phyloP scores from a whole-genome alignment of 2,797 vertebrate species.

The Scomberomorus guttatus region DNA sequence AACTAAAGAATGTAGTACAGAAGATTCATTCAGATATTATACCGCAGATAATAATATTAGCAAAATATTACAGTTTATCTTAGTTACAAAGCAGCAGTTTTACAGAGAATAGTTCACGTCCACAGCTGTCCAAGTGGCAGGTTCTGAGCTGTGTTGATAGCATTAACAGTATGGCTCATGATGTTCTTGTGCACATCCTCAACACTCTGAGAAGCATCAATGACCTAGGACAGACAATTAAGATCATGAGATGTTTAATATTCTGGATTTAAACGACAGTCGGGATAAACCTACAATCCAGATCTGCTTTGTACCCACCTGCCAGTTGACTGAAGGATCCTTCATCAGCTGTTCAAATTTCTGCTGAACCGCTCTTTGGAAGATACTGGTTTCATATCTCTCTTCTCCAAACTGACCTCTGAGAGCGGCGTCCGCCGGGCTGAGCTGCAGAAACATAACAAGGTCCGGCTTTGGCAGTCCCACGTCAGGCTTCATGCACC shows the following conservation, averaged over 20 bases:
- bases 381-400: conserved; percentile 89
- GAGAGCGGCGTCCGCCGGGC: conserved; percentile 77
- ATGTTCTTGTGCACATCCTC: conserved; percentile 91
- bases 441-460: conserved; percentile 92
- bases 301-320: conserved; percentile 82
- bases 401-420: conserved; percentile 91
- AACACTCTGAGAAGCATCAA: conserved; percentile 89
- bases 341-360: conserved; percentile 89
- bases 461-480: conserved; percentile 97
- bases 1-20: background rate
- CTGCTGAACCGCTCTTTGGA: conserved; percentile 88
- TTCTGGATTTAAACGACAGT: background rate
- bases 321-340: conserved; percentile 92
- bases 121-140: conserved; percentile 89
- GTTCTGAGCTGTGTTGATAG: conserved; percentile 75
- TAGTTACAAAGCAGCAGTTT: background rate
- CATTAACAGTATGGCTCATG: conserved; percentile 74
- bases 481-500: conserved; percentile 93
- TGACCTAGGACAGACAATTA: conserved; percentile 71
- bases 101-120: conserved; percentile 74
- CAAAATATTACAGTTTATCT: background rate
- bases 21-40: background rate
- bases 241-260: background rate
- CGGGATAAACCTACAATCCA: background rate
- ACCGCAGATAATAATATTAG: background rate